A percentile compares a stretch with the other conserved stretches of the same genome.
Evolutionary conservation across 2,888 invertebrate genomes (phyloP).

Genomic region (Morpho deidamia): DNA sequence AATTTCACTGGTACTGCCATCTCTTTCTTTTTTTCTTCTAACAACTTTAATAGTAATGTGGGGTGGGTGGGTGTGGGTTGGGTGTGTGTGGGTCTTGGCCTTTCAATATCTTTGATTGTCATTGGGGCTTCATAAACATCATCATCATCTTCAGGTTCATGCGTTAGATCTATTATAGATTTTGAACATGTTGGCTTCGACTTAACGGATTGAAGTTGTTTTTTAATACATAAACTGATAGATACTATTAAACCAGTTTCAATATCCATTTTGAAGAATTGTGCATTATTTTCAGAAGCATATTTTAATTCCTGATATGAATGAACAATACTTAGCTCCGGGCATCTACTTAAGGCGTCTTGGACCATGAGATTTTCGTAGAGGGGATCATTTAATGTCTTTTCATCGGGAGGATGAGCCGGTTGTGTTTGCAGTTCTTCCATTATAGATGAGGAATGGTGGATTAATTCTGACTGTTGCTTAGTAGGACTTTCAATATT

Average conservation of each 20-base stretch:
- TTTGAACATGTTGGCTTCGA: background rate
- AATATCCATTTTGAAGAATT: constrained; percentile 57
- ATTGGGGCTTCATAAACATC: constrained; percentile 16
- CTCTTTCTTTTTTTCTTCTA: background rate
- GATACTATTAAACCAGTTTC: constrained; percentile 41
- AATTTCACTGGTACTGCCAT: constrained; percentile 37
- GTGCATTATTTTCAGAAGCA: constrained; percentile 41
- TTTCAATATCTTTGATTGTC: background rate
- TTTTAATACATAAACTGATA: constrained; percentile 55
- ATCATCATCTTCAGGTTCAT: constrained; percentile 34
- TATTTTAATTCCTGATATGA: constrained; percentile 52
- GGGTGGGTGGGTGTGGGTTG: too few species aligned
- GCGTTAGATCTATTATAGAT: constrained; percentile 52
- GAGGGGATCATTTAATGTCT: background rate
- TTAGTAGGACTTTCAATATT: constrained; percentile 3
- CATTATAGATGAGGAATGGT: background rate
- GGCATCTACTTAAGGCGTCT: constrained; percentile 12
- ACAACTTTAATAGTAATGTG: background rate
- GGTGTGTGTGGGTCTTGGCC: too few species aligned
- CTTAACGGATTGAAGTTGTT: constrained; percentile 21
- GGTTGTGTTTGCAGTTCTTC: background rate
- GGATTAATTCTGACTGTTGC: background rate
- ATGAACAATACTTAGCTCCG: constrained; percentile 35
- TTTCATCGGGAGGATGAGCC: background rate
- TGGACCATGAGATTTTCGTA: constrained; percentile 4